phyloP scores from a whole-genome alignment of 2,888 invertebrate genomes.

The Steinernema hermaphroditum region DNA sequence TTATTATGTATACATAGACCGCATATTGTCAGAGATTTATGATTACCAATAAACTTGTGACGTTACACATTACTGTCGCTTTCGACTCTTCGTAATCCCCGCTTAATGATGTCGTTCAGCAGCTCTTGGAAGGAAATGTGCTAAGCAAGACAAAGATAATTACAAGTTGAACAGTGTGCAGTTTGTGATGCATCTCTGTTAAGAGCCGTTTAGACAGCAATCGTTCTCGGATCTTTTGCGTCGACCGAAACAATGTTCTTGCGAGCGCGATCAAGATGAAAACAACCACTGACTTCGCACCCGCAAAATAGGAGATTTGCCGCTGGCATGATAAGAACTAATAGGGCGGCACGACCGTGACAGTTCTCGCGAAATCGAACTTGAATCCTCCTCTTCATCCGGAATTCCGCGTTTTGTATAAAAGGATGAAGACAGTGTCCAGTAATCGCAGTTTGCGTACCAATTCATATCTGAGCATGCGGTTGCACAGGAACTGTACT shows the following conservation, averaged over 20 bases:
- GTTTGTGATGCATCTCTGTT: neutral
- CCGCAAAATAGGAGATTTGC: slow-evolving; percentile 4
- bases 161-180: neutral
- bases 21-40: too few species aligned
- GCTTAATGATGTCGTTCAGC: too few species aligned
- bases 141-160: too few species aligned
- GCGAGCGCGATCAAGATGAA: slow-evolving; percentile 26
- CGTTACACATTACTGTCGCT: too few species aligned
- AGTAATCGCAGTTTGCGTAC: neutral
- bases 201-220: neutral
- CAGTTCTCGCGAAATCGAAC: slow-evolving; percentile 15
- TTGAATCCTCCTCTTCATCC: slow-evolving; percentile 27
- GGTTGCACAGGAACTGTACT: neutral
- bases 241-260: neutral
- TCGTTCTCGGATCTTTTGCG: neutral
- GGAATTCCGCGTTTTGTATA: slow-evolving; percentile 21
- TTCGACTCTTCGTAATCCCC: too few species aligned
- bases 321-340: slow-evolving; percentile 28
- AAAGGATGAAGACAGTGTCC: slow-evolving; percentile 2
- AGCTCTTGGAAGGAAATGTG: too few species aligned
- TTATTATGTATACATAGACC: neutral
- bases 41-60: too few species aligned
- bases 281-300: slow-evolving; percentile 17
- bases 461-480: neutral
- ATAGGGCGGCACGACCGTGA: slow-evolving; percentile 17